Conservation (phyloP, 2,113 vertebrate genomes). For the Poecile atricapillus region DNA sequence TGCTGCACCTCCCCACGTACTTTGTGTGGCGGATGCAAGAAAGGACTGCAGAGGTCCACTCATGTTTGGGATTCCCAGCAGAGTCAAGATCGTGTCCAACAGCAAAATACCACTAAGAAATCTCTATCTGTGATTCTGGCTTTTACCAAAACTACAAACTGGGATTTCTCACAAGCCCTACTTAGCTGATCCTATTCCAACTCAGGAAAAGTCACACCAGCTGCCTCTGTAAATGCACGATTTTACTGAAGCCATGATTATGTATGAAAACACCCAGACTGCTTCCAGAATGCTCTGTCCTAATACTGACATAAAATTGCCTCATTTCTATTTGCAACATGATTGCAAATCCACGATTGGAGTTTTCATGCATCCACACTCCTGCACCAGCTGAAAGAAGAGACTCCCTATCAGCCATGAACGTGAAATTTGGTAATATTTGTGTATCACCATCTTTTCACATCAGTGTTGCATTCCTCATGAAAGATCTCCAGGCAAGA, state of each 20-base stretch:
- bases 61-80: background rate
- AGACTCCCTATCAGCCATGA: background rate
- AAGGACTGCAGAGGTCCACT: background rate
- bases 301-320: slow-evolving; percentile 16
- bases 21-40: background rate
- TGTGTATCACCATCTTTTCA: background rate
- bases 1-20: background rate
- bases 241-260: background rate
- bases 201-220: background rate
- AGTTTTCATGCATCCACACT: background rate
- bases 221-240: background rate
- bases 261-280: slow-evolving; percentile 10
- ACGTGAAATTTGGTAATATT: background rate
- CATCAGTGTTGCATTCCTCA: background rate
- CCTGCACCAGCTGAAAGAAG: background rate
- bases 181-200: background rate
- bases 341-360: background rate
- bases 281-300: slow-evolving; percentile 12
- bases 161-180: background rate
- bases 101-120: background rate
- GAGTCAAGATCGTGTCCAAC: background rate
- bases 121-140: background rate
- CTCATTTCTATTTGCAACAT: background rate
- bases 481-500: background rate
- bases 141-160: background rate